phyloP scores from a whole-genome alignment of 2,888 invertebrate species.

The Sarcophaga caerulescens region DNA sequence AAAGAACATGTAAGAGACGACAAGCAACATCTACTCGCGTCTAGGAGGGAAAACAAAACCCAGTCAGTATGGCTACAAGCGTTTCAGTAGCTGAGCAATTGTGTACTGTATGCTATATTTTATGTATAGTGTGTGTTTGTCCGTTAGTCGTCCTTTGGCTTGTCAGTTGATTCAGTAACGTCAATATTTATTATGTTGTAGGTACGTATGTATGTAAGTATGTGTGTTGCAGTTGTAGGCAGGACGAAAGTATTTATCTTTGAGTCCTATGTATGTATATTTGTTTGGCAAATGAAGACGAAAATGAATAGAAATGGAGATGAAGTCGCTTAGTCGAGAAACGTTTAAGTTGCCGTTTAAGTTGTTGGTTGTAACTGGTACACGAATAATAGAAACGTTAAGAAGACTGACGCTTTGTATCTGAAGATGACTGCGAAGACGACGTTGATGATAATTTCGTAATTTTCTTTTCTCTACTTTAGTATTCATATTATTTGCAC shows the following conservation, averaged over 20 bases:
- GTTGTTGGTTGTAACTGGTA: no score
- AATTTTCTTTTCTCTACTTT: constrained; percentile 52
- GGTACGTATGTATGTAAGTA: background rate
- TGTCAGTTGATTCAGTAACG: background rate
- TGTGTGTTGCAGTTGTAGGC: constrained; percentile 8
- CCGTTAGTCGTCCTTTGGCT: background rate
- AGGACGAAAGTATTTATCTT: constrained; percentile 27
- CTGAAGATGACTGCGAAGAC: constrained; percentile 9
- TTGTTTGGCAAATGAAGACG: constrained; percentile 79
- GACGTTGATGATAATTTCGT: constrained; percentile 38
- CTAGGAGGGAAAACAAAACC: background rate
- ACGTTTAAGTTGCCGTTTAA: constrained; percentile 58
- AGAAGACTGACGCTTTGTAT: background rate
- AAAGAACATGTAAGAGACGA: background rate
- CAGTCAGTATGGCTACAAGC: no score
- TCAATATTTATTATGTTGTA: background rate
- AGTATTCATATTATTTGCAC: constrained; percentile 54
- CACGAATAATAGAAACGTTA: constrained; percentile 56
- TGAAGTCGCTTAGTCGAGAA: constrained; percentile 74
- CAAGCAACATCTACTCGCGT: background rate
- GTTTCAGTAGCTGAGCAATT: no score
- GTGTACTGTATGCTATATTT: background rate
- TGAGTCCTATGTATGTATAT: constrained; percentile 64
- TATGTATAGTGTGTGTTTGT: background rate
- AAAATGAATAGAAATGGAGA: constrained; percentile 79